Percentiles rank a stretch among this genome's conserved stretches.
These are phyloP conservation scores for Potamarius usumacintae DNA, from an alignment of 2,113 vertebrate species.

Conservation along the genomic window DNA sequence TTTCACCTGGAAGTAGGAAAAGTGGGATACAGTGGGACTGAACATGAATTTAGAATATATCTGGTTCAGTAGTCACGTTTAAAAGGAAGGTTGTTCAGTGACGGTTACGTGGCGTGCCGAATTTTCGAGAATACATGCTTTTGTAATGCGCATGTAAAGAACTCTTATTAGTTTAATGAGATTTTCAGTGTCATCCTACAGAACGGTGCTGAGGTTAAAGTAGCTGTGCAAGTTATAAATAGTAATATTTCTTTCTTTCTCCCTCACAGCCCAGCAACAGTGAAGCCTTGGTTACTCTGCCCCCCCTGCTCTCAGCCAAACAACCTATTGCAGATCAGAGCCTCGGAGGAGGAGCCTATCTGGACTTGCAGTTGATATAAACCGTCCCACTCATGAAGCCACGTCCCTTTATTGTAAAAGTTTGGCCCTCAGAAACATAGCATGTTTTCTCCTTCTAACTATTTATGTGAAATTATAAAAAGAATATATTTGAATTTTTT, in stretches of 20 bases:
- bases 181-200: neutral
- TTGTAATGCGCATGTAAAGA: neutral
- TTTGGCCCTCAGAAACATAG: constrained; percentile 40
- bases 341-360: constrained; percentile 56
- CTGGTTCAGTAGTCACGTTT: neutral
- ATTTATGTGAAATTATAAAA: constrained; percentile 69
- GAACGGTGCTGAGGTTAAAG: neutral
- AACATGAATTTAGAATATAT: neutral
- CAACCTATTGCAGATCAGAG: constrained; percentile 55
- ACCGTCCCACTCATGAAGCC: constrained; percentile 23
- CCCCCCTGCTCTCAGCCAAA: constrained; percentile 59
- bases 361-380: constrained; percentile 59
- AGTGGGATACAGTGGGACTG: no score
- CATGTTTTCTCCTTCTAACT: constrained; percentile 55
- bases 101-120: neutral
- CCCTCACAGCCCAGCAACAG: constrained; percentile 52
- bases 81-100: neutral
- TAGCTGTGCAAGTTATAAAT: constrained; percentile 22
- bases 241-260: constrained; percentile 26
- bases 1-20: neutral
- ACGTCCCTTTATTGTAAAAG: neutral
- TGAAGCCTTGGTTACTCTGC: constrained; percentile 53
- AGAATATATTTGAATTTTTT: constrained; percentile 74
- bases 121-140: neutral
- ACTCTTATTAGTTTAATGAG: neutral